These are phyloP conservation scores for Urocolius indicus DNA, from an alignment of 2,113 vertebrate genomes.

Conservation along the genomic window DNA sequence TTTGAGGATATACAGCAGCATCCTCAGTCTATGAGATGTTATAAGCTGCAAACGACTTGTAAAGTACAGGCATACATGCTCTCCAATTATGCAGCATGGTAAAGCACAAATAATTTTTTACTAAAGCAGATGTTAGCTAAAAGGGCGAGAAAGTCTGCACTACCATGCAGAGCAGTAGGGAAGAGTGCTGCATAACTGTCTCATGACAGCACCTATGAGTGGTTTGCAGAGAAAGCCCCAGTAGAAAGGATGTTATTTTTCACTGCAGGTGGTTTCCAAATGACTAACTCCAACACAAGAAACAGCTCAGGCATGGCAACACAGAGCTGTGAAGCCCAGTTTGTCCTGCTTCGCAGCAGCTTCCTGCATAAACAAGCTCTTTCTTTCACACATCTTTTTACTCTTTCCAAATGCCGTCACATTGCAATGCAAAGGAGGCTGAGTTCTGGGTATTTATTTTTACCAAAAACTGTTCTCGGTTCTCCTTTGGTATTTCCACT, in stretches of 20 bases:
- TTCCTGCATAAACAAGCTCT: constrained; percentile 14
- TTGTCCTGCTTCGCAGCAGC: constrained; percentile 52
- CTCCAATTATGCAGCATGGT: neutral
- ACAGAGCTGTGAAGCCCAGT: neutral
- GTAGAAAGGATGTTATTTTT: neutral
- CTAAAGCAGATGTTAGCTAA: neutral
- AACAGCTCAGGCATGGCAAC: neutral
- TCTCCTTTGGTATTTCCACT: constrained; percentile 24
- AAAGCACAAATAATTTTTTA: neutral
- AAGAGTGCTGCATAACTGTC: neutral
- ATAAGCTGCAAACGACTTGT: neutral
- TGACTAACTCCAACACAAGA: neutral
- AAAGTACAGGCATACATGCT: neutral
- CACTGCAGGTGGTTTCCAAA: constrained; percentile 42
- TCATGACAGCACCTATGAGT: neutral
- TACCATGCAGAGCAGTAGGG: rapidly evolving
- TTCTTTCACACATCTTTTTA: constrained; percentile 4
- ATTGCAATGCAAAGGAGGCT: constrained; percentile 20
- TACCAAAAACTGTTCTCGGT: constrained; percentile 30
- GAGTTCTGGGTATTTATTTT: constrained; percentile 8
- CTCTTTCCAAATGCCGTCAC: neutral
- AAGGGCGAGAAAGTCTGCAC: neutral
- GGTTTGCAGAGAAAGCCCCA: neutral
- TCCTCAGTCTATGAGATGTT: neutral
- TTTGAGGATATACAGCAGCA: neutral